Evolutionary conservation across 2,113 vertebrate species (phyloP).

Genomic region (Pavo muticus): DNA sequence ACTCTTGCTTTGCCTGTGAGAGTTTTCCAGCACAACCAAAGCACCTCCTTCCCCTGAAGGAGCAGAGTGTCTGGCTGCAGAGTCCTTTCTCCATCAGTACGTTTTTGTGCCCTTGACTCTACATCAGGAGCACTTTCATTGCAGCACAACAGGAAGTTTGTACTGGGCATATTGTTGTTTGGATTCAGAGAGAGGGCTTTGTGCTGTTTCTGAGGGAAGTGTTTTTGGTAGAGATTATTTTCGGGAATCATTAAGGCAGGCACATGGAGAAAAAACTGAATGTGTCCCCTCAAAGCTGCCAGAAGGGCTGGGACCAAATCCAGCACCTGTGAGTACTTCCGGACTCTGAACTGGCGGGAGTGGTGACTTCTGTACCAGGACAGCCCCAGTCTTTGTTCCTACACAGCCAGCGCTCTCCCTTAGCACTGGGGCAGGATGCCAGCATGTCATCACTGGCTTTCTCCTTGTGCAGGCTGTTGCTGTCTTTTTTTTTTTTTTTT

Average conservation of each 20-base stretch:
- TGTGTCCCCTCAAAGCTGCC: not conserved
- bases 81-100: not conserved
- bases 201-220: constrained; percentile 1
- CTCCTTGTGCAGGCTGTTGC: not conserved
- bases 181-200: constrained; percentile 14
- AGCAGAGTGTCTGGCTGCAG: not conserved
- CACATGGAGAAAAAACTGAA: not conserved
- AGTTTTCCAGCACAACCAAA: not conserved
- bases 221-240: constrained; percentile 19
- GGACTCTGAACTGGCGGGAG: not conserved
- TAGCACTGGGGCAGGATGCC: not conserved
- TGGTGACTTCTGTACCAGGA: not conserved
- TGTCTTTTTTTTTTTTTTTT: not conserved
- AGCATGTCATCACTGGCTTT: not conserved
- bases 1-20: not conserved
- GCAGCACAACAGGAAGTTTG: not conserved
- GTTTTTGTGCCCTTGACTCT: not conserved
- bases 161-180: not conserved
- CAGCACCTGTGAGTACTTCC: not conserved
- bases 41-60: not conserved
- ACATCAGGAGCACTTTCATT: not conserved
- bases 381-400: not conserved
- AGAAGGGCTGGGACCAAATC: not conserved
- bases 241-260: not conserved
- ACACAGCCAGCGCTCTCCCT: not conserved